Evolutionary conservation across 2,888 invertebrate species (phyloP).

Genomic region (Chloroclysta siterata): DNA sequence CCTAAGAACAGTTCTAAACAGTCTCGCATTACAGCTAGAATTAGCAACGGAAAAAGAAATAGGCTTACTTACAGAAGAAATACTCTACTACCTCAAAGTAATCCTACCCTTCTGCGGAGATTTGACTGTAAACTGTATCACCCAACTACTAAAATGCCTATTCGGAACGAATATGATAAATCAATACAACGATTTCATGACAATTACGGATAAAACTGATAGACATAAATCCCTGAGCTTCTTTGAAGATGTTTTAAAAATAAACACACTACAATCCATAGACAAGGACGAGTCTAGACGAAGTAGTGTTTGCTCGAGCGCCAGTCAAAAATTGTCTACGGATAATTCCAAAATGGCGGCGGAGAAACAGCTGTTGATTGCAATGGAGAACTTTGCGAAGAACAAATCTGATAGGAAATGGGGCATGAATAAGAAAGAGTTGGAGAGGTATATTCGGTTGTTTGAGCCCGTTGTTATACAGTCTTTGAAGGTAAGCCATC

Average conservation of each 20-base stretch:
- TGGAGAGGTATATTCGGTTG: conserved; percentile 93
- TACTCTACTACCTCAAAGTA: conserved; percentile 89
- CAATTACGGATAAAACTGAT: conserved; percentile 56
- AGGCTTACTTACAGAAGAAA: conserved; percentile 91
- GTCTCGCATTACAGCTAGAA: conserved; percentile 89
- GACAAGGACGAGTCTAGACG: conserved; percentile 57
- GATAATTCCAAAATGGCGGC: conserved; percentile 68
- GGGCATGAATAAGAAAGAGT: conserved; percentile 79
- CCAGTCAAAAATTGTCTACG: conserved; percentile 66
- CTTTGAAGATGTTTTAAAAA: conserved; percentile 66
- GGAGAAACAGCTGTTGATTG: conserved; percentile 69
- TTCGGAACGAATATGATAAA: conserved; percentile 90
- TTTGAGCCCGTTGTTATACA: conserved; percentile 98
- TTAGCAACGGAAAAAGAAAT: conserved; percentile 88
- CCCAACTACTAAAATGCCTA: conserved; percentile 90
- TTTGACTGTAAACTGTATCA: conserved; percentile 89
- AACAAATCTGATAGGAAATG: conserved; percentile 77
- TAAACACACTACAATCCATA: conserved; percentile 50
- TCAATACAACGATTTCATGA: conserved; percentile 72
- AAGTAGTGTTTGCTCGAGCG: conserved; percentile 63
- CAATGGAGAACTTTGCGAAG: conserved; percentile 76
- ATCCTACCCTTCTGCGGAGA: conserved; percentile 89
- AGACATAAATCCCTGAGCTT: conserved; percentile 49
- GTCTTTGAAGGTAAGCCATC: conserved; percentile 90
- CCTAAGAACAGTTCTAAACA: conserved; percentile 86